Evolutionary conservation across 35 echinoderm and acorn worm genomes (phyloP), one percentile per base, ranked within the genome.

Genomic region (Ophioderma brevispina): DNA sequence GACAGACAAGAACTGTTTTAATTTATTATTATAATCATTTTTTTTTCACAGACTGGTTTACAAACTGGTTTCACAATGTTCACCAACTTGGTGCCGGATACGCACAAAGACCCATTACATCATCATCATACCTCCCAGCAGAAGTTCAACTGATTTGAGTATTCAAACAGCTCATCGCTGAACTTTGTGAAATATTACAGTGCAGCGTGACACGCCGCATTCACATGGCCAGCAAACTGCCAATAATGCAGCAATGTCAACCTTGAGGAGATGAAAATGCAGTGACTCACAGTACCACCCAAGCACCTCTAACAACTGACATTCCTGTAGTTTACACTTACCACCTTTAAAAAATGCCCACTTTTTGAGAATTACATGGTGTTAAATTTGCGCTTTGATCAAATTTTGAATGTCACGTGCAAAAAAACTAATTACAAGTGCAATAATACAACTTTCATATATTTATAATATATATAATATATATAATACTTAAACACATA

Each of bases 391-490:
- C 59, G n/a, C 59, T 70, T 25, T 8, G 28, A 15, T 18, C 23
- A 6, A 70, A 18, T 15, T 15, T 25, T 18, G 28, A 70, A 25
- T 70, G 3, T 70, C 23, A 2, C 23, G 15, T 70, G 59, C 28
- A 30, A 70, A 70, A 70, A 70, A 25, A 70, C 15, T 70, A 70
- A 70, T 70, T 70, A 70, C 59, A 70, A 70, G 59, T 70, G 59
- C 59, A 70, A 70, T 70, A 70, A 70, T 70, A 70, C n/a, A 70
- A 70, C 59, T 25, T 30, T n/a, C n/a, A n/a, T 25, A 70, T 70
- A 70, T 18, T 70, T 30, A 70, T 70, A 70, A 70, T 70, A 70
- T 70, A 70, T 70, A 25, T 70, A 70, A 2, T 70, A 70, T 70
- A 70, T 70, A 70, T 70, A 70, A 70, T 70, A 25, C n/a, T 18